Evolutionary conservation across 53 echinoderm and acorn worm genomes (phyloP).

Genomic region (Crossaster papposus): DNA sequence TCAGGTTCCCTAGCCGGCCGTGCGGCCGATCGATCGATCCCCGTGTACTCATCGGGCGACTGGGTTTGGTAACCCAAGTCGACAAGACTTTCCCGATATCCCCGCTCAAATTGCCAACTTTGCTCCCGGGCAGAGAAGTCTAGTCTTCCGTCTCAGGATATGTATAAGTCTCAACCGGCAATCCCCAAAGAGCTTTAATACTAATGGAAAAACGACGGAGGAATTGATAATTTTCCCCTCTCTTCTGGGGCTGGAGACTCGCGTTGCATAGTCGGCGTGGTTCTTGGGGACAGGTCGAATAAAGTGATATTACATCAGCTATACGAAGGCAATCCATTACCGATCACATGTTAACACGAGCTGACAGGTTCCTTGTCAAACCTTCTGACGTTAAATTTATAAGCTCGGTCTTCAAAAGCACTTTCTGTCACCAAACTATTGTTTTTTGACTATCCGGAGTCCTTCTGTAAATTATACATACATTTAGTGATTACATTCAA

Average conservation of each 20-base stretch:
- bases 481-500: too few relatives aligned
- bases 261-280: slow-evolving; percentile 21
- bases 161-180: background rate
- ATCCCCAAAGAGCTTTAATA: slow-evolving; percentile 31
- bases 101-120: slow-evolving; percentile 48
- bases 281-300: background rate
- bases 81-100: slow-evolving; percentile 45
- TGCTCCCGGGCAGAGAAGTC: slow-evolving; percentile 27
- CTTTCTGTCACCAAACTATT: too few relatives aligned
- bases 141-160: background rate
- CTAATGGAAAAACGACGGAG: slow-evolving; percentile 41
- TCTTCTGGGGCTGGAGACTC: background rate
- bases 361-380: background rate
- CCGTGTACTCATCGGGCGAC: slow-evolving; percentile 7
- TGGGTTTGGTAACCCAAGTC: slow-evolving; percentile 44
- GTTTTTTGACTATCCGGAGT: too few relatives aligned
- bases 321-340: slow-evolving; percentile 34
- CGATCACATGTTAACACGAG: slow-evolving; percentile 7
- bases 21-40: slow-evolving; percentile 47
- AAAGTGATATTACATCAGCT: background rate
- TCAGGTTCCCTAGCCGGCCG: slow-evolving; percentile 44
- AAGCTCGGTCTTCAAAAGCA: background rate
- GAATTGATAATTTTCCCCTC: slow-evolving; percentile 26
- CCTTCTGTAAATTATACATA: too few relatives aligned
- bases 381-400: background rate